Evolutionary conservation across 2,888 invertebrate species (phyloP).

Genomic region (Salticus scenicus): DNA sequence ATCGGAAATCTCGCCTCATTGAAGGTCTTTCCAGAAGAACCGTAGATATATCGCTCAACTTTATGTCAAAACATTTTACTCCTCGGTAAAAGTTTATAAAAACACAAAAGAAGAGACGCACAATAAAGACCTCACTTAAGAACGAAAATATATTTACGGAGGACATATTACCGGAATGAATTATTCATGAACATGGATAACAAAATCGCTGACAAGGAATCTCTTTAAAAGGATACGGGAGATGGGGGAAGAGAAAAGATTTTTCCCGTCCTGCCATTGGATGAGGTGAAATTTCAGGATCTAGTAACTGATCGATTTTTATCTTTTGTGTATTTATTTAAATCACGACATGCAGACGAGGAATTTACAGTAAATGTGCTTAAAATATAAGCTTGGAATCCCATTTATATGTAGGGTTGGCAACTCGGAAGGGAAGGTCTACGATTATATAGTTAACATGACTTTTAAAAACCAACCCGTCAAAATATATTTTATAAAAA

Average conservation of each 20-base stretch:
- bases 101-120: neutral
- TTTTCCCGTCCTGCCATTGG: neutral
- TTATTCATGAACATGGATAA: neutral
- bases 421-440: too few species aligned
- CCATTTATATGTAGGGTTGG: too few species aligned
- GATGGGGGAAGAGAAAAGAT: neutral
- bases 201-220: slow-evolving; percentile 15
- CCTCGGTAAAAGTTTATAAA: slow-evolving; percentile 7
- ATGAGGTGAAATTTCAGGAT: neutral
- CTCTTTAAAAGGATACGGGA: neutral
- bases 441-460: too few species aligned
- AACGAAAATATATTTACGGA: slow-evolving; percentile 12
- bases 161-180: slow-evolving; percentile 17
- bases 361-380: neutral
- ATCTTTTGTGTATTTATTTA: slow-evolving; percentile 7
- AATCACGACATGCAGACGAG: neutral
- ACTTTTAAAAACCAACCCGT: too few species aligned
- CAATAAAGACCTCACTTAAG: slow-evolving; percentile 19
- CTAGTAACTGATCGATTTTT: slow-evolving; percentile 4
- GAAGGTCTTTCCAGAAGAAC: neutral
- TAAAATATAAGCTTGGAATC: neutral
- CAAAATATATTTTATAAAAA: too few species aligned
- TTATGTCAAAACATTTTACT: slow-evolving; percentile 16
- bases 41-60: neutral
- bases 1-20: neutral